Evolutionary conservation across 2,888 invertebrate species (phyloP), one percentile per base, ranked within the genome.

Genomic region (Xestoiulus laeticollis): DNA sequence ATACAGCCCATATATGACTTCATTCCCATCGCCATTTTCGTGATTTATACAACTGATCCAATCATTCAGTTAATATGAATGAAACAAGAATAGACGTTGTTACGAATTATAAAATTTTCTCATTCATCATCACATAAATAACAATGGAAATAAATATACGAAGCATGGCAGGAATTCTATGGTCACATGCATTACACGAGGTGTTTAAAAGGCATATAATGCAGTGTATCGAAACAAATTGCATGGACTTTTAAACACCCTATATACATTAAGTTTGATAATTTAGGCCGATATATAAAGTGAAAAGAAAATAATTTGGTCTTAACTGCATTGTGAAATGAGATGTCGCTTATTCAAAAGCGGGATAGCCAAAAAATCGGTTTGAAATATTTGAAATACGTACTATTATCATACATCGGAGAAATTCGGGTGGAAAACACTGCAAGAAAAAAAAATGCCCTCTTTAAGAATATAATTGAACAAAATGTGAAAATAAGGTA

Each of bases 311-410:
- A 59, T 59, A 59, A 59, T 59, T 59, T 59, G 59, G 59, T 59
- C 59, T 59, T 59, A 59, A 59, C 59, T 59, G 59, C 59, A 19
- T 19, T 59, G 59, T n/a, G n/a, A 59, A 59, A 59, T 59, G 59
- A n/a, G 59, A 59, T 59, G 59, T n/a, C 59, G 48, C 48, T 48
- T n/a, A n/a, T 16, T 48, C 48, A 48, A 48, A 43, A 48, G 48
- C 48, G 59, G 19, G 59, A 16, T 6, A 59, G 59, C 59, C 59
- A 6, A 59, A 59, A 59, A 59, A 16, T 59, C 59, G n/a, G 59
- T 59, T 59, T 59, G n/a, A 59, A n/a, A 59, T n/a, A 59, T 59
- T n/a, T n/a, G 59, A 59, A 59, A 59, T 59, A 59, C 59, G 59
- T 59, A 59, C 59, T 59, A 59, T 59, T 59, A 59, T 59, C 59